Evolutionary conservation across 2,797 vertebrate species (phyloP), one percentile per base, ranked within the genome.

Genomic region (Apogon talboti): DNA sequence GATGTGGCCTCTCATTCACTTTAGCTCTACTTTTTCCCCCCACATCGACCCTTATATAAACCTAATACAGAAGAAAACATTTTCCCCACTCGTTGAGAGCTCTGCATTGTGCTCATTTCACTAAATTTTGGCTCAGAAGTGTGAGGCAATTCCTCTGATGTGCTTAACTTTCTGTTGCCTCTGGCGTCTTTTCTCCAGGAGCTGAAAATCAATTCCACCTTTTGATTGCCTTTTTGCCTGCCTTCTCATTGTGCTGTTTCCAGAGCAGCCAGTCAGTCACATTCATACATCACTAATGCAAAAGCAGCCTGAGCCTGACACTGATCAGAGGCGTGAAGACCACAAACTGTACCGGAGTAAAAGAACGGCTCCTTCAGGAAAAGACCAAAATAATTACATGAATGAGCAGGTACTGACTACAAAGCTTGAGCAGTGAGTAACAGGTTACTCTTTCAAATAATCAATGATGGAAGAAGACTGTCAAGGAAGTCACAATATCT

Each of bases 121-220:
- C 35, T 55, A 53, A 19, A 55, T 54, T 66, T 45, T 0, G 6
- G 7, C 51, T 56, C 46, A 51, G 48, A 41, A 8, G 16, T 50
- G 44, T 16, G 35, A 66, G 38, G 33, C 12, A 16, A 67, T 70
- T n/a, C 35, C 11, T 74, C 38, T 53, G 14, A 16, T 47, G 54
- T 21, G 59, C 53, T 76, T 52, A 62, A 59, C 65, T 66, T 72
- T 59, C 56, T 63, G 37, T 8, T 49, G 81, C 81, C 70, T 56
- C 46, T 0, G 58, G 78, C 73, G 1, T 72, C 52, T 63, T 73
- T 71, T 68, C 60, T 71, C 50, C 63, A 8, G 52, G 60, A 71
- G 56, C 74, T 66, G 72, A 78, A 85, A 79, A 85, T 81, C 79
- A 82, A 79, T 87, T 82, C 69, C 64, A 68, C 67, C 79, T 74